Evolutionary conservation across 2,113 vertebrate genomes (phyloP).

Genomic region (Hippolais icterina): DNA sequence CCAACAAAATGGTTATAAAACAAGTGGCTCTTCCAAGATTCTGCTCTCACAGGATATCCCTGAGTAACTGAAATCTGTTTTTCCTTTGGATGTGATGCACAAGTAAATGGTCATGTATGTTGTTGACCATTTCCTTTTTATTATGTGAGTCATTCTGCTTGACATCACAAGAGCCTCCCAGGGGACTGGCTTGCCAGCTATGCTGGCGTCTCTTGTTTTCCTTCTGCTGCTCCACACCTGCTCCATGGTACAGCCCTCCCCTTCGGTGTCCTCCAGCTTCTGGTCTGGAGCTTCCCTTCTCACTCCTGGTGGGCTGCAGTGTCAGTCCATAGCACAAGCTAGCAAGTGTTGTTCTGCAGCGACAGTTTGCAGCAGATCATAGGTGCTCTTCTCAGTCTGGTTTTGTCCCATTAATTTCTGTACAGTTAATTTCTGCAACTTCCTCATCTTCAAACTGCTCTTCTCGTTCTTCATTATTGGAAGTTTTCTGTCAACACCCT

Average conservation of each 20-base stretch:
- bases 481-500: not conserved
- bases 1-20: not conserved
- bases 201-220: not conserved
- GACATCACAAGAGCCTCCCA: not conserved
- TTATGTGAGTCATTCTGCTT: not conserved
- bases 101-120: not conserved
- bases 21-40: not conserved
- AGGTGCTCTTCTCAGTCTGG: not conserved
- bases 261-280: not conserved
- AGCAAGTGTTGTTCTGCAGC: not conserved
- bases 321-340: not conserved
- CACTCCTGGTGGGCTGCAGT: not conserved
- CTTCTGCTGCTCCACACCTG: not conserved
- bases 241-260: accelerated
- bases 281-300: not conserved
- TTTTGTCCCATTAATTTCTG: not conserved
- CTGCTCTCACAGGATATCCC: not conserved
- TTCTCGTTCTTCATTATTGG: not conserved
- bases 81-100: not conserved
- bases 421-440: not conserved
- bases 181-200: not conserved
- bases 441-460: not conserved
- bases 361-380: not conserved
- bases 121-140: not conserved
- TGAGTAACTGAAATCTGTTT: not conserved